Evolutionary conservation across 2,888 invertebrate genomes (phyloP), one percentile per base, ranked within the genome.

Genomic region (Acanthosepion esculentum): DNA sequence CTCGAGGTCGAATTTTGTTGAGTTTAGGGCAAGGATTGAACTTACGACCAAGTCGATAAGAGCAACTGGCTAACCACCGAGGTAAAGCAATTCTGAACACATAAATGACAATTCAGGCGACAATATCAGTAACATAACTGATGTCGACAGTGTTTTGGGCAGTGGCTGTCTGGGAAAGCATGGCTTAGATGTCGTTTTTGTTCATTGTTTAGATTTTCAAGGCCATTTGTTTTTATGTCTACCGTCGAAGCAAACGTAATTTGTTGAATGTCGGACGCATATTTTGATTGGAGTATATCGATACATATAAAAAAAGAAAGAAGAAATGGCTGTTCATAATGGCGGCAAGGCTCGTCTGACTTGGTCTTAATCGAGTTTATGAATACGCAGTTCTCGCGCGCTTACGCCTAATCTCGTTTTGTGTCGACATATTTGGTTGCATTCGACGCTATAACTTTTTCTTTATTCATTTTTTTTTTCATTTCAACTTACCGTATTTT

Each of bases 241-340:
- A n/a, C n/a, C 78, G n/a, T 78, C 78, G 78, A 78, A 78, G n/a
- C 78, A 78, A 78, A 78, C 78, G 78, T 78, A 78, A 78, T 78
- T 78, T 15, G 78, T n/a, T 78, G 78, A 78, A 78, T 78, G 78
- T 78, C n/a, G 78, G 78, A 15, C 78, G 78, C 78, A 78, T 78
- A 78, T 78, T 78, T 78, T n/a, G 78, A 78, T 78, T 78, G 78
- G 20, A 33, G n/a, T 10, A 78, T 78, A 78, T n/a, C 15, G n/a
- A 78, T 78, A 12, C 15, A 78, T 33, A 78, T 33, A 29, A 64
- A 64, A 64, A 29, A 10, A n/a, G n/a, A n/a, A 78, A 78, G 23
- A 78, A 78, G 33, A 78, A 78, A 59, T 59, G 26, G 59, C 59
- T 23, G 59, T 23, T 59, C 59, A 78, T 4, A 33, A 78, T 78